Conservation (phyloP, 2,888 invertebrate genomes). For the Junonia oenone region DNA sequence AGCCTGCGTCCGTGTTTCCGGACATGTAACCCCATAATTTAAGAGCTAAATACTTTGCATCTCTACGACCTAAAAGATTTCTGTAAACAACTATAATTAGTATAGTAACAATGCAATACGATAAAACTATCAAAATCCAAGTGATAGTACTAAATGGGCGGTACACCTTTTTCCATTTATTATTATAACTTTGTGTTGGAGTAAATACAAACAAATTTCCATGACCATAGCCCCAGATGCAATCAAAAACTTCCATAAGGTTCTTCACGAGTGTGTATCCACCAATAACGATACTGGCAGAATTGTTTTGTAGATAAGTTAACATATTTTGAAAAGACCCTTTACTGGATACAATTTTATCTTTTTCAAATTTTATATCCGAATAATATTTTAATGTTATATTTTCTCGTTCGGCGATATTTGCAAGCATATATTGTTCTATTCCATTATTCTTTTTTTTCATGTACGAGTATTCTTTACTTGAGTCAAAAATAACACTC, state of each 20-base stretch:
- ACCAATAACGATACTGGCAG: constrained; percentile 45
- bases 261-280: constrained; percentile 46
- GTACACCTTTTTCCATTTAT: constrained; percentile 48
- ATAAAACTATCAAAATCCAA: constrained; percentile 44
- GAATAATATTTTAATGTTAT: constrained; percentile 37
- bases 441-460: constrained; percentile 36
- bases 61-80: constrained; percentile 28
- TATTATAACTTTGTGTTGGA: constrained; percentile 32
- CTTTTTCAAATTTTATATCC: constrained; percentile 25
- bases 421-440: constrained; percentile 49
- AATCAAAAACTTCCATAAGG: constrained; percentile 47
- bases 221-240: constrained; percentile 47
- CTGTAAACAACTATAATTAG: constrained; percentile 26
- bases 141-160: constrained; percentile 42
- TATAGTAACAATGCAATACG: constrained; percentile 33
- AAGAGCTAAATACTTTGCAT: constrained; percentile 37
- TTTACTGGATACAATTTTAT: constrained; percentile 48
- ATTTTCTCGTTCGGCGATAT: constrained; percentile 39
- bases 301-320: constrained; percentile 36
- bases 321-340: constrained; percentile 46
- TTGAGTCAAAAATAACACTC: constrained; percentile 38
- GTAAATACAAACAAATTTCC: constrained; percentile 40
- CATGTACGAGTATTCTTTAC: constrained; percentile 33
- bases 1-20: constrained; percentile 38
- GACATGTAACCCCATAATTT: constrained; percentile 49